Base-by-base conservation (phyloP, 1,140 invertebrate genomes). In the Tenebrio molitor region DNA sequence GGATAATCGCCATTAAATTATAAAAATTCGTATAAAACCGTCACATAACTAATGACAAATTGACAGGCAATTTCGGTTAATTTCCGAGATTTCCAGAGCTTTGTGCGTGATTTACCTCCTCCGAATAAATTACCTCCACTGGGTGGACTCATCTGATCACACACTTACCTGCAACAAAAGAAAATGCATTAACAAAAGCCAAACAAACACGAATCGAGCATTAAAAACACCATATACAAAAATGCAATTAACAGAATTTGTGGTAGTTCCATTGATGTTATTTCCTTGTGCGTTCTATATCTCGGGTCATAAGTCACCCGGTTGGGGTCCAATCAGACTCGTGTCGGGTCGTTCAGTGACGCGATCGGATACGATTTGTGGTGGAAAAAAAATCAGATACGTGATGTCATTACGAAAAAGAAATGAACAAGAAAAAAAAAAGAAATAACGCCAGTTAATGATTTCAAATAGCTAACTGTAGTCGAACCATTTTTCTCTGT, bases 101-200 rank as follows among this genome's bases (percentile, higher is more conserved):
- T 33, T 12, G 12, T 2, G 36, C n/a, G 3, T 29, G 25, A 29
- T 29, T 29, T 29, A 29, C 25, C 3, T 4, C 25, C 25, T 8
- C 3, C 25, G 25, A 8, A 29, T 29, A 29, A 29, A 29, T 39
- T 39, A 39, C 36, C 36, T 39, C 2, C 7, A 12, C 4, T 12
- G 2, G 5, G 7, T 39, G 2, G 36, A 25, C 8, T 62, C 29
- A 23, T 62, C 53, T 12, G 15, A n/a, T 23, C 12, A 21, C n/a
- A 25, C 53, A 62, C 53, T 62, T 62, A 62, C 53, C 53, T 62
- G 53, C 12, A 53, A 62, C 19, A 62, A 62, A 62, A 62, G 12
- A 25, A 62, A 62, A 23, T 1, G 17, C 2, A 17, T 39, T 39
- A 39, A 12, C 12, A 39, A 7, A 12, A 39, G 12, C 36, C n/a